Percentiles rank a stretch among this genome's conserved stretches.
These are phyloP conservation scores for Hippocampus kuda DNA, from an alignment of 2,797 vertebrate genomes.

Conservation along the genomic window DNA sequence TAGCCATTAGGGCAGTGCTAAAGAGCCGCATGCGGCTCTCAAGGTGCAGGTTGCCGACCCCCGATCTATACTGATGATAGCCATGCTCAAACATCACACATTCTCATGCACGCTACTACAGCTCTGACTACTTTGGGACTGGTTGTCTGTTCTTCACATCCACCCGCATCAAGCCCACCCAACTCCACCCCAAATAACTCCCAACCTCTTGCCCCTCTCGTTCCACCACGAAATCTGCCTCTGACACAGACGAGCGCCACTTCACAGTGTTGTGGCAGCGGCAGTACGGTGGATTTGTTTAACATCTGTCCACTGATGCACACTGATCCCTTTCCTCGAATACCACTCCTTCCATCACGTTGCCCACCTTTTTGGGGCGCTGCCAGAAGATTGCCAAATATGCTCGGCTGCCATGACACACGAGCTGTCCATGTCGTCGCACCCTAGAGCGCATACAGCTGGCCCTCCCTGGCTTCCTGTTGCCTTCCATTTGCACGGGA, in stretches of 20 bases:
- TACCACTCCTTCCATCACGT: constrained; percentile 3
- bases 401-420: constrained; percentile 61
- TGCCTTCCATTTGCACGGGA: constrained; percentile 58
- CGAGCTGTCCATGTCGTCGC: constrained; percentile 64
- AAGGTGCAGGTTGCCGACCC: too few species aligned
- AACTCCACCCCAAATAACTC: not conserved
- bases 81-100: too few species aligned
- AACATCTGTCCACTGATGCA: constrained; percentile 60
- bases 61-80: too few species aligned
- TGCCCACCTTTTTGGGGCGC: constrained; percentile 27
- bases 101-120: not conserved
- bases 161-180: constrained; percentile 37
- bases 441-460: constrained; percentile 57
- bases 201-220: not conserved
- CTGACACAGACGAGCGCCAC: constrained; percentile 60
- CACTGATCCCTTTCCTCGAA: constrained; percentile 6
- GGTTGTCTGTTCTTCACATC: constrained; percentile 68
- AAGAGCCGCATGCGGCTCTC: too few species aligned
- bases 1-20: too few species aligned
- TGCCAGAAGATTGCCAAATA: constrained; percentile 74
- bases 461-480: constrained; percentile 57
- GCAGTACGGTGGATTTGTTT: constrained; percentile 67
- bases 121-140: constrained; percentile 62
- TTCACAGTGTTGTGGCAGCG: constrained; percentile 63
- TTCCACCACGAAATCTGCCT: constrained; percentile 53